A percentile compares a stretch with the other conserved stretches of the same genome.
phyloP scores from a whole-genome alignment of 2,888 invertebrate species.

The Polylopha cassiicola region DNA sequence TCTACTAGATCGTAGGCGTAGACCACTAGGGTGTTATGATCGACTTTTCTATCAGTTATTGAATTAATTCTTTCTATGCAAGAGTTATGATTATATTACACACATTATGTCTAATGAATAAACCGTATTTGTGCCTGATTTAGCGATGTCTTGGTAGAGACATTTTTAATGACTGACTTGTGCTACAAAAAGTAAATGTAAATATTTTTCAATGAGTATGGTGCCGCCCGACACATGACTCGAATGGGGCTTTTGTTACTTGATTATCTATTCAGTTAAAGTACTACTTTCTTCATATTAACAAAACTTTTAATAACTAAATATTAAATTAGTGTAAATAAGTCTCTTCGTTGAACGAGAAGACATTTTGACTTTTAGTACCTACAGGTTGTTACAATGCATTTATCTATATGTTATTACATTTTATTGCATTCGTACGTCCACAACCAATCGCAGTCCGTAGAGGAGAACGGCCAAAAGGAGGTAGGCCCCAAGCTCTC shows the following conservation, averaged over 20 bases:
- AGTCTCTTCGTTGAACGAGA: slow-evolving; percentile 56
- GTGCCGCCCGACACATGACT: slow-evolving; percentile 65
- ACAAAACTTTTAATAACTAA: slow-evolving; percentile 57
- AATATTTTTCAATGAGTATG: slow-evolving; percentile 64
- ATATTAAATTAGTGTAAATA: slow-evolving; percentile 52
- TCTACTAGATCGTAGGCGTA: slow-evolving; percentile 74
- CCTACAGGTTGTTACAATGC: slow-evolving; percentile 71
- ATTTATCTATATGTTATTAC: slow-evolving; percentile 75
- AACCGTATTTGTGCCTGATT: slow-evolving; percentile 69
- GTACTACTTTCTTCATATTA: slow-evolving; percentile 63
- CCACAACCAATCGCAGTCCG: slow-evolving; percentile 77
- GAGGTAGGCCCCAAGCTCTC: slow-evolving; percentile 72
- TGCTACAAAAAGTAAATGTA: slow-evolving; percentile 69
- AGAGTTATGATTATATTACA: slow-evolving; percentile 68
- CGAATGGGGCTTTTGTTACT: slow-evolving; percentile 67
- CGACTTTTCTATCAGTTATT: slow-evolving; percentile 74
- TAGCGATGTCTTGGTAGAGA: slow-evolving; percentile 74
- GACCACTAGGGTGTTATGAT: slow-evolving; percentile 76
- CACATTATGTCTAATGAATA: slow-evolving; percentile 68
- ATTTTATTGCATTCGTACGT: slow-evolving; percentile 78
- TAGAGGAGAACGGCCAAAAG: slow-evolving; percentile 76
- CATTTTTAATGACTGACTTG: slow-evolving; percentile 67
- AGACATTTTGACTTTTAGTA: slow-evolving; percentile 62
- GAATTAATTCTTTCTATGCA: slow-evolving; percentile 72
- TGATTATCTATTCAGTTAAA: slow-evolving; percentile 59